Base-by-base conservation (phyloP, 2,797 vertebrate genomes). In the Podargus strigoides region DNA sequence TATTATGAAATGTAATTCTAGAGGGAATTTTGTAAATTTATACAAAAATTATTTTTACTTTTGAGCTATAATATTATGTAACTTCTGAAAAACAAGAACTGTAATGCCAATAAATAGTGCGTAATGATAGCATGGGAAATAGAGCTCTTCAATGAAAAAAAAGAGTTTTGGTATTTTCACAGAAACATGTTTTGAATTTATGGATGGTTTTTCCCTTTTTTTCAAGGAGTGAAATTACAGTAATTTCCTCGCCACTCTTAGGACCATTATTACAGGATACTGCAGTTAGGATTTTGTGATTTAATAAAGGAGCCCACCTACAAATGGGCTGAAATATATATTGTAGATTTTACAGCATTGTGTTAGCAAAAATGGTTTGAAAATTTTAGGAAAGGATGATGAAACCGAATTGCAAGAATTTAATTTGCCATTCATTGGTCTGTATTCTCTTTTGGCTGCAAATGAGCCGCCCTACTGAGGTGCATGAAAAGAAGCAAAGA, bases 241-340 rank as follows among this genome's bases (percentile, higher is more conserved):
- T 93, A 73, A 90, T 95, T 96, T 94, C 66, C 46, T n/a, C 90
- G 60, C 60, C 82, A 82, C 60, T 85, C 30, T 76, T 85, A 79
- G 49, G 52, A 76, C 59, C 9, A 1, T 90, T 89, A 66, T 86
- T 88, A 76, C 60, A 70, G 74, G 70, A 90, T 91, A 53, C 9
- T 67, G 37, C 44, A 76, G 73, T 89, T 52, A 81, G 22, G 24
- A 50, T 77, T 92, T 90, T 90, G 52, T 89, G 75, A 77, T 69
- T 92, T 85, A 93, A 94, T 92, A 95, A 85, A 89, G 60, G 56
- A 81, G 10, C 20, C 73, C 66, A 87, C 73, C 73, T 81, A 86
- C 66, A 66, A 93, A 85, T 73, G 17, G 44, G 41, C 14, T 73
- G 76, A 86, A 86, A 84, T 81, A 67, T 41, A 68, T 75, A 37